These are phyloP conservation scores for Ophion ventricosus DNA, from an alignment of 2,888 invertebrate species.

Conservation along the genomic window DNA sequence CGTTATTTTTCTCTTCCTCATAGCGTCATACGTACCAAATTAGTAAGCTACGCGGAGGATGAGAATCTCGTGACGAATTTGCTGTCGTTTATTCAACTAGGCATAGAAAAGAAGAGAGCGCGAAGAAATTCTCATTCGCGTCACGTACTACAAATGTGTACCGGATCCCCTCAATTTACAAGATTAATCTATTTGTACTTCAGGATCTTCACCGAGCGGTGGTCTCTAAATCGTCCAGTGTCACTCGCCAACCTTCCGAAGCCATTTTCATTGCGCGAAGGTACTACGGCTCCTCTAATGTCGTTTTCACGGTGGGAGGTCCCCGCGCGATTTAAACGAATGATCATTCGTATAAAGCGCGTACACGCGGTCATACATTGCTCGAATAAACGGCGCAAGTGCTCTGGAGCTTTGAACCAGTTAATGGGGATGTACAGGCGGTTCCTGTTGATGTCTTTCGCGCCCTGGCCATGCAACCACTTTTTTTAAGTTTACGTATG, in stretches of 20 bases:
- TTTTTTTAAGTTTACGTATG: background rate
- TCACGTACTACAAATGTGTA: conserved; percentile 51
- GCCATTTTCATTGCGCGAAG: conserved; percentile 56
- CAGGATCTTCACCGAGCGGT: conserved; percentile 47
- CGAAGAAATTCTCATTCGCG: conserved; percentile 3
- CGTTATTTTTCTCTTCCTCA: background rate
- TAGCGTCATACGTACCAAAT: background rate
- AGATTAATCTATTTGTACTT: conserved; percentile 64
- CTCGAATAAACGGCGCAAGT: conserved; percentile 13
- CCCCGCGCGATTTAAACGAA: conserved; percentile 63
- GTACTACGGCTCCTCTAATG: conserved; percentile 53
- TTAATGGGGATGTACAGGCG: conserved; percentile 1
- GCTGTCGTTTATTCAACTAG: background rate
- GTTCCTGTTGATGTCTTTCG: conserved; percentile 3
- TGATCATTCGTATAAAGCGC: conserved; percentile 57
- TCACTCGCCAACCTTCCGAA: conserved; percentile 32
- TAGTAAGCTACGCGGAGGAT: background rate
- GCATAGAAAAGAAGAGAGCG: background rate
- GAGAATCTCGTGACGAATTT: background rate
- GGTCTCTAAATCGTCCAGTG: conserved; percentile 53
- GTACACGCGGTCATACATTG: conserved; percentile 28
- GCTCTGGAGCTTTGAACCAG: conserved; percentile 9
- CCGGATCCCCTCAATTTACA: conserved; percentile 69
- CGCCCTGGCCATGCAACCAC: background rate
- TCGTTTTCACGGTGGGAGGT: conserved; percentile 65